Conservation (phyloP, 2,113 vertebrate genomes). For the Pipa parva region DNA sequence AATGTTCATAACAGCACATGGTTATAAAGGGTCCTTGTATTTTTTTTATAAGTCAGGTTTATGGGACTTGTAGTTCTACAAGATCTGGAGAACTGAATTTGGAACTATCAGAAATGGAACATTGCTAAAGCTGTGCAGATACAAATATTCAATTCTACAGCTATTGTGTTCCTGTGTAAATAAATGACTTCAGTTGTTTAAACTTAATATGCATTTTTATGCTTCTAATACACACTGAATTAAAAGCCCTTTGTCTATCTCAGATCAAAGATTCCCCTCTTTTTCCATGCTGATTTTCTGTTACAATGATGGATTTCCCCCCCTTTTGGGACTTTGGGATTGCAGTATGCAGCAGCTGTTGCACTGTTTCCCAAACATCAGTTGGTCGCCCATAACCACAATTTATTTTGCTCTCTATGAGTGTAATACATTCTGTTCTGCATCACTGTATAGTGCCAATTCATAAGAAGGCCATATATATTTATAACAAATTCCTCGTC, state of each 20-base stretch:
- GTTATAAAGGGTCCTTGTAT: no score
- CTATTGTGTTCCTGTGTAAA: constrained; percentile 9
- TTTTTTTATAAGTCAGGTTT: no score
- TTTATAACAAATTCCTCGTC: constrained; percentile 20
- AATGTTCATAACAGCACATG: no score
- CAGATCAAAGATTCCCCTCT: constrained; percentile 34
- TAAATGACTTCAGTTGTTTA: constrained; percentile 12
- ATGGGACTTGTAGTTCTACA: no score
- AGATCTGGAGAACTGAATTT: no score
- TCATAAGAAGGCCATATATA: constrained; percentile 19
- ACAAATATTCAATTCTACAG: constrained; percentile 21
- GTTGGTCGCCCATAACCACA: constrained; percentile 44
- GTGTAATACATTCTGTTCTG: constrained; percentile 20
- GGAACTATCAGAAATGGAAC: neutral
- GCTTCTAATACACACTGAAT: constrained; percentile 17
- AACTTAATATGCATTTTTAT: constrained; percentile 11
- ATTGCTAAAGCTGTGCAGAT: constrained; percentile 10
- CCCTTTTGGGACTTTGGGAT: constrained; percentile 48
- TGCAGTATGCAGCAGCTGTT: constrained; percentile 47
- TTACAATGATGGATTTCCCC: constrained; percentile 56
- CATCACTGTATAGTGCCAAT: constrained; percentile 23
- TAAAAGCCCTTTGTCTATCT: constrained; percentile 1
- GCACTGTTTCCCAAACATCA: constrained; percentile 56
- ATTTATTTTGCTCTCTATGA: constrained; percentile 39
- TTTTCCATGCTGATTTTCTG: constrained; percentile 57